Evolutionary conservation across 2,888 invertebrate genomes (phyloP), one percentile per base, ranked within the genome.

Genomic region (Cactoblastis cactorum): DNA sequence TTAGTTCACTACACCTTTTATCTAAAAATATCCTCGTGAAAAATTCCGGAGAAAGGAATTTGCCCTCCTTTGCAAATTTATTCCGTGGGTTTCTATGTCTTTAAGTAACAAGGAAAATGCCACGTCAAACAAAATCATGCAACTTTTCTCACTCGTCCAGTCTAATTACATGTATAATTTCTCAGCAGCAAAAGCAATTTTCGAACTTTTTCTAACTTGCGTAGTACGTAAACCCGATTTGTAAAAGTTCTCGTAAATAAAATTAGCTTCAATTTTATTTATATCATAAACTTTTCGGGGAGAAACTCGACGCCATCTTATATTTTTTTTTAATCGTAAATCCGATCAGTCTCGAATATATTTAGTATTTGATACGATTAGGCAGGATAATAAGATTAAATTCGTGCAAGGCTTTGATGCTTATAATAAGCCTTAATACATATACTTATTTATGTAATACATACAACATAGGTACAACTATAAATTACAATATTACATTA

Each of bases 181-280:
- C 8, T 18, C 18, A 46, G 18, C 34, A 19, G 12, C 46, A 34
- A 14, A 45, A 11, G 9, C n/a, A 12, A 35, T 24, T 34, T 35
- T 22, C 34, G 14, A 47, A 39, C 39, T 19, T 41, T 3, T 11
- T 22, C 9, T 35, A 11, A 35, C 12, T 33, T 12, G 8, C 11
- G 32, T 19, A 33, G 18, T 45, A 45, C 2, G 34, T 34, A 45
- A 45, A 19, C 12, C 35, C 8, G 35, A 35, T 47, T 33, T 45
- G 24, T 14, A 37, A 35, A 47, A 47, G 35, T 35, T 35, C 3
- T 47, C 14, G 6, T 14, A 47, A 47, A 35, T 47, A 9, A 9
- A 46, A 46, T 46, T 46, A 19, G 19, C 22, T 22, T 5, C 34
- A 46, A 46, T 46, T 18, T 46, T 46, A 46, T 46, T 46, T 45